Percentiles rank a stretch among this genome's conserved stretches.
These are phyloP conservation scores for Alosa sapidissima DNA, from an alignment of 2,797 vertebrate species.

Conservation along the genomic window DNA sequence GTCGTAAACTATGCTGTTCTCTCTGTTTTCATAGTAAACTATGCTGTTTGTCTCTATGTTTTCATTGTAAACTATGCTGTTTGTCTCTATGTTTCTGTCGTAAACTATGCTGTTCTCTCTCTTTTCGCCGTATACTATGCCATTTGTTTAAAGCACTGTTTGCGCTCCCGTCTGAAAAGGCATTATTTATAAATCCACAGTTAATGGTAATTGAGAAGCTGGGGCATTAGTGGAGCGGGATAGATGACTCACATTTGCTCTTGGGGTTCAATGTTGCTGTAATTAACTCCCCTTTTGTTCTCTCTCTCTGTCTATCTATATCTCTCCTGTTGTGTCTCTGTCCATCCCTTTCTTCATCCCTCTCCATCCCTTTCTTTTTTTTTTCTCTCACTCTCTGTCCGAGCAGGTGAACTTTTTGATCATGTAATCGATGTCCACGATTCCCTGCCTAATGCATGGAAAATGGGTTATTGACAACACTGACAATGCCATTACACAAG, in stretches of 20 bases:
- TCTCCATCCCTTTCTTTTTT: background rate
- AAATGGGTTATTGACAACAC: slow-evolving; percentile 61
- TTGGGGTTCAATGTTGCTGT: background rate
- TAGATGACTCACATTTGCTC: background rate
- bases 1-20: no score
- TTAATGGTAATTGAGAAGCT: background rate
- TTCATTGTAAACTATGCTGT: no score
- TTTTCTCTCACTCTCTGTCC: background rate
- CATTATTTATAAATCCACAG: background rate
- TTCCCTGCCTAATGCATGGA: slow-evolving; percentile 53
- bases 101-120: no score
- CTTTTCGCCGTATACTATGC: background rate
- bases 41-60: no score
- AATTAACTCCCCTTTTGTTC: background rate
- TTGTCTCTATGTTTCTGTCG: background rate
- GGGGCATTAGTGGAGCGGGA: background rate
- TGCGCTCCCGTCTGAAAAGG: background rate
- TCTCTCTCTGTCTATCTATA: background rate
- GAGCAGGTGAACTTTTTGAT: background rate
- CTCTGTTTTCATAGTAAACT: no score
- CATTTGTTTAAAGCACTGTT: background rate
- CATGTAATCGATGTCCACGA: background rate
- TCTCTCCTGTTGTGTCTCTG: background rate
- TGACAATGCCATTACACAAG: slow-evolving; percentile 10
- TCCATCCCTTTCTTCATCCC: slow-evolving; percentile 2